Conservation (phyloP, 2,888 invertebrate species). For the Microdon myrmicae region DNA sequence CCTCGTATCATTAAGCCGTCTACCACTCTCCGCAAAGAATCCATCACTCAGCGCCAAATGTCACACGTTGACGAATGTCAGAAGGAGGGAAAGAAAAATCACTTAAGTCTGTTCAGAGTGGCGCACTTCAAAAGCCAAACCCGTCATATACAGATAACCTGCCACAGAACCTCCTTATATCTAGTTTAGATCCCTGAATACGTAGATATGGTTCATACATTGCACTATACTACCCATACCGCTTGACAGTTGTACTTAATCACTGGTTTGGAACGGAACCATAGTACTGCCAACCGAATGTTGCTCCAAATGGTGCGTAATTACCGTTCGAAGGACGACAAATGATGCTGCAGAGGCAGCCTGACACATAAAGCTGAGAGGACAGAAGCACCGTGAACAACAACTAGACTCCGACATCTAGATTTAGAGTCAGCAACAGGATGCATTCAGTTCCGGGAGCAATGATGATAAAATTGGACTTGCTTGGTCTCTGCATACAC, state of each 20-base stretch:
- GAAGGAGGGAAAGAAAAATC: constrained; percentile 42
- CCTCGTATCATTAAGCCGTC: constrained; percentile 25
- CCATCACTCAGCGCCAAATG: constrained; percentile 45
- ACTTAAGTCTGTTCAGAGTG: constrained; percentile 44
- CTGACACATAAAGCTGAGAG: constrained; percentile 7
- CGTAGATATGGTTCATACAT: constrained; percentile 8
- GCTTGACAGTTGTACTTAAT: constrained; percentile 36
- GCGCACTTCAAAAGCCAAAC: not conserved
- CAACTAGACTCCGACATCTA: too few species aligned
- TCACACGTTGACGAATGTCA: constrained; percentile 38
- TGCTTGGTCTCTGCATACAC: constrained; percentile 10
- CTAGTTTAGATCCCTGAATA: too few species aligned
- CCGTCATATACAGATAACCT: too few species aligned
- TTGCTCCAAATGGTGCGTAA: constrained; percentile 45
- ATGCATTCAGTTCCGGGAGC: constrained; percentile 29
- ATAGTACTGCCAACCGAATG: constrained; percentile 10
- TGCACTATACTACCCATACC: not conserved
- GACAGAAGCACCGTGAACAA: constrained; percentile 6
- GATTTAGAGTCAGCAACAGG: too few species aligned
- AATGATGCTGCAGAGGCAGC: constrained; percentile 48
- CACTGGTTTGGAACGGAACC: constrained; percentile 27
- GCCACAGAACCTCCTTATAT: too few species aligned
- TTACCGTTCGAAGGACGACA: constrained; percentile 51
- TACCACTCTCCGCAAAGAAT: constrained; percentile 27
- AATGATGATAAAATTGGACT: constrained; percentile 16